Base-by-base conservation (phyloP, 2,888 invertebrate genomes). In the Nemoura dubitans region DNA sequence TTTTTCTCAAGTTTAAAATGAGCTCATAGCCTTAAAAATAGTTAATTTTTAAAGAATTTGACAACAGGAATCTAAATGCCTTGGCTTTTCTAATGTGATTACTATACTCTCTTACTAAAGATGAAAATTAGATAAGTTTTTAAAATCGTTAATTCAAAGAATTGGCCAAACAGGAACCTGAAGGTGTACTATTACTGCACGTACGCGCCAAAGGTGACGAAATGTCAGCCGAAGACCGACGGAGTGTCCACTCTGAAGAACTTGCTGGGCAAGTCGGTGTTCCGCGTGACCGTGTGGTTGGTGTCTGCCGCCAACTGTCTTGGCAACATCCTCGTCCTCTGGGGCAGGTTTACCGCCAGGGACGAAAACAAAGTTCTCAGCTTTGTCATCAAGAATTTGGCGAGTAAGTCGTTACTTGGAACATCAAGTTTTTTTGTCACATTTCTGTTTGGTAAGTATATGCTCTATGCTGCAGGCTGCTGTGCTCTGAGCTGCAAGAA, bases 331-430 rank as follows among this genome's bases (percentile, higher is more conserved):
- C 90, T 94, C 88, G 95, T 95, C 0, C 91, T 95, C 21, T 94
- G 93, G 92, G 94, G 94, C 87, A 92, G 94, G 88, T 93, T 93
- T 87, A 92, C 93, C 14, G 92, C 93, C 86, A 92, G 92, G 42
- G 94, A 94, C 89, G 95, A 95, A 89, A 94, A 95, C 90, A 92
- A 92, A 83, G 93, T 93, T 0, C 92, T 95, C 0, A 94, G 94
- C 82, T 92, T 95, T 89, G 93, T 95, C 83, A 94, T 95, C 86
- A 92, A 93, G 86, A 95, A 95, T 90, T 91, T 95, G 76, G 95
- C 95, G 82, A 93, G 94, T 94, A 90, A 89, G 89, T 85, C 2
- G 2, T 59, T 59, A 2, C 14, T 59, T 59, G 59, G 59, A 59
- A n/a, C n/a, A n/a, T 0, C 36, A 30, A 0, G 3, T 25, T 30